phyloP scores from a whole-genome alignment of 1,140 invertebrate genomes.

The Orchesella cincta region DNA sequence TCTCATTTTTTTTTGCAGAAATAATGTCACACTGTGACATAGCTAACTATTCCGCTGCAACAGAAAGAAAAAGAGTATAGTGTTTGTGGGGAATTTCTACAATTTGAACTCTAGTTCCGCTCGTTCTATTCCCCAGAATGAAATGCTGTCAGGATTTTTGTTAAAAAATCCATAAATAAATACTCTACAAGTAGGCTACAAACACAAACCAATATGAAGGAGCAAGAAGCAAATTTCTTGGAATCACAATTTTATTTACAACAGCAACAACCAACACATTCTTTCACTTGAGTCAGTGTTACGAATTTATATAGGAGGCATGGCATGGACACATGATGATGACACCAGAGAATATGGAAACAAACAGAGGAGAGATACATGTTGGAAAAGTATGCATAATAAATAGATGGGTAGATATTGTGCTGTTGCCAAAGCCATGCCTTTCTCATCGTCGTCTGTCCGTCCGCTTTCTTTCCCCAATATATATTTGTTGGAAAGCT shows the following conservation, averaged over 20 bases:
- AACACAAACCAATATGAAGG: too few relatives aligned
- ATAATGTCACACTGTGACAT: background rate
- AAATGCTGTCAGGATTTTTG: too few relatives aligned
- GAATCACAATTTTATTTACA: background rate
- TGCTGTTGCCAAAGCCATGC: background rate
- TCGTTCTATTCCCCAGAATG: background rate
- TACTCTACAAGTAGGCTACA: too few relatives aligned
- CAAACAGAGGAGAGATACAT: background rate
- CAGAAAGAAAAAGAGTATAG: background rate
- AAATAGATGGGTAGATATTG: background rate
- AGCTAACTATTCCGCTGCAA: too few relatives aligned
- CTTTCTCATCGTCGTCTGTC: background rate
- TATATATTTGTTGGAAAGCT: conserved; percentile 19
- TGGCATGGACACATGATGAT: background rate
- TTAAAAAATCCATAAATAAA: too few relatives aligned
- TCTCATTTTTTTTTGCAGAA: background rate
- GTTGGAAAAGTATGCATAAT: background rate
- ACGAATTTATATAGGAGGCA: background rate
- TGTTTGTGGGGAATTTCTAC: background rate
- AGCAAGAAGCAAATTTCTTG: too few relatives aligned
- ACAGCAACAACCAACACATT: background rate
- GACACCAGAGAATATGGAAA: background rate
- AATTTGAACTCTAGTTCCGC: background rate
- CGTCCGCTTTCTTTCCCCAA: background rate
- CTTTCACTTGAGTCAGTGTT: background rate